Conservation (phyloP, 2,888 invertebrate genomes). For the Morinoia aosen region DNA sequence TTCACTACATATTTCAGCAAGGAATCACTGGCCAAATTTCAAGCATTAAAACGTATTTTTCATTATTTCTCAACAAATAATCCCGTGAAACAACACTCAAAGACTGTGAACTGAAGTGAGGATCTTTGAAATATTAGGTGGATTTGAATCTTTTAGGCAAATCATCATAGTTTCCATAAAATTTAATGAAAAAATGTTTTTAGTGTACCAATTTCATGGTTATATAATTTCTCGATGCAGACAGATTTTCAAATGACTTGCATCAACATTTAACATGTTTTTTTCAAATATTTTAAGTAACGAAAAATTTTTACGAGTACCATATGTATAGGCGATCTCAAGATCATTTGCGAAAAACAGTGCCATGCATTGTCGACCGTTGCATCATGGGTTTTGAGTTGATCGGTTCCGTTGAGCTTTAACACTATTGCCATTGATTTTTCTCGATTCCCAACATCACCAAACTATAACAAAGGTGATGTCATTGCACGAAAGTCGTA, state of each 20-base stretch:
- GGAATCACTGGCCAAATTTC: not conserved
- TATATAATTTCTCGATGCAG: not conserved
- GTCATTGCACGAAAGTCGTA: not conserved
- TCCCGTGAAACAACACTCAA: not conserved
- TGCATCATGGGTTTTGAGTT: not conserved
- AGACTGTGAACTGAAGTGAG: not conserved
- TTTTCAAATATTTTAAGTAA: no score
- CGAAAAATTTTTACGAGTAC: not conserved
- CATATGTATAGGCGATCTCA: not conserved
- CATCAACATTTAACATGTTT: not conserved
- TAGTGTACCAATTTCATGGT: not conserved
- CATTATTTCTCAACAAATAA: not conserved
- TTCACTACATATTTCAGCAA: not conserved
- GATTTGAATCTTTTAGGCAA: not conserved
- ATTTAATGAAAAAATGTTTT: not conserved
- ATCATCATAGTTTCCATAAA: not conserved
- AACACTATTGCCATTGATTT: no score
- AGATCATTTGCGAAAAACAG: not conserved
- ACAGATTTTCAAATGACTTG: not conserved
- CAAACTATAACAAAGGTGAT: no score
- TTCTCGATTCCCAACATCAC: no score
- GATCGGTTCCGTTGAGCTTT: no score
- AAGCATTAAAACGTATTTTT: not conserved
- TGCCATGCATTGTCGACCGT: not conserved
- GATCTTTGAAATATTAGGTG: not conserved